Evolutionary conservation across 2,113 vertebrate genomes (phyloP).

Genomic region (Callaeas wilsoni): DNA sequence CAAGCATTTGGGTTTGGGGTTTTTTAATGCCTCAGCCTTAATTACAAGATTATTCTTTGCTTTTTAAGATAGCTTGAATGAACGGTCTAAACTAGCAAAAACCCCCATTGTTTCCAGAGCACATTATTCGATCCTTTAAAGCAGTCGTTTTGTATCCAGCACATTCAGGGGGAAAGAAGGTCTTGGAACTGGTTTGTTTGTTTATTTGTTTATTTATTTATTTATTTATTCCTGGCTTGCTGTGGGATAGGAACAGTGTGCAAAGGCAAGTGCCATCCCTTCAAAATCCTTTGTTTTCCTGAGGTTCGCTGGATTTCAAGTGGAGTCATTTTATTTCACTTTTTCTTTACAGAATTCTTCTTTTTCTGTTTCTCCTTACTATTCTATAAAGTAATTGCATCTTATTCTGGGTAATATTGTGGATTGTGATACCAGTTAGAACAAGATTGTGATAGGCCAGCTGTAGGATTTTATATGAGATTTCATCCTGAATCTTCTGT

Average conservation of each 20-base stretch:
- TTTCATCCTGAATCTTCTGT: not conserved
- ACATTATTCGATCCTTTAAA: not conserved
- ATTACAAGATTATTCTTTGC: not conserved
- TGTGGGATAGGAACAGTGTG: not conserved
- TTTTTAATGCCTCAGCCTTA: not conserved
- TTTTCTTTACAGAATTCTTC: not conserved
- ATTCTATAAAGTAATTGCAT: not conserved
- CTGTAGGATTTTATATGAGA: not conserved
- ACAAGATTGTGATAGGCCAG: not conserved
- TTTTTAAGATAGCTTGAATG: not conserved
- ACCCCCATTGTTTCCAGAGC: not conserved
- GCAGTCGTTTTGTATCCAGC: not conserved
- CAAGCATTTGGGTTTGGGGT: not conserved
- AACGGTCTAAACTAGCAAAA: not conserved
- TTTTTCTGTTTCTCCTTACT: not conserved
- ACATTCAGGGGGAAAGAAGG: not conserved
- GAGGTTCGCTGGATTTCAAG: not conserved
- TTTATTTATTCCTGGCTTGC: not conserved
- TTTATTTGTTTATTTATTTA: not conserved
- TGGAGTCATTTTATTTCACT: not conserved
- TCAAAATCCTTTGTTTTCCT: not conserved
- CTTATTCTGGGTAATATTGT: not conserved
- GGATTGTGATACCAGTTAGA: not conserved
- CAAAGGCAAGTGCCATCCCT: not conserved
- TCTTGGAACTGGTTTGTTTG: not conserved